These are phyloP conservation scores for Amphimallon solstitiale DNA, from an alignment of 2,888 invertebrate species.

Conservation along the genomic window DNA sequence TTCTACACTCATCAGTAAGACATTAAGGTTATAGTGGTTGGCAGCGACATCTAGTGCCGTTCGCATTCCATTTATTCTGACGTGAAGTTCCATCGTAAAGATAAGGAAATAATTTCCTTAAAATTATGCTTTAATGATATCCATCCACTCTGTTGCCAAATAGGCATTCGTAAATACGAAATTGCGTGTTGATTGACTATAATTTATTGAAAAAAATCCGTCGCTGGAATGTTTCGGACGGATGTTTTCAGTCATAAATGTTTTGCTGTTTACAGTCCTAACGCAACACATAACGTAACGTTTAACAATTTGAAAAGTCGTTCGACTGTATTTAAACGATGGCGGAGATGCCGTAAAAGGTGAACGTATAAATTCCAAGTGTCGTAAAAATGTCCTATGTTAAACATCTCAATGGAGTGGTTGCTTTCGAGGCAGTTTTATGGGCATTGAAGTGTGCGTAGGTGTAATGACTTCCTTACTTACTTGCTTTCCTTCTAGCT, in stretches of 20 bases:
- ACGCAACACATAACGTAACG: neutral
- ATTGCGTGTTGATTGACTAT: slow-evolving; percentile 18
- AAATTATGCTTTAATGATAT: slow-evolving; percentile 30
- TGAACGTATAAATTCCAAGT: slow-evolving; percentile 17
- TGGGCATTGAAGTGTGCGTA: slow-evolving; percentile 17
- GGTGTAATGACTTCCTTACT: slow-evolving; percentile 31
- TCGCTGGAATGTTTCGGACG: neutral
- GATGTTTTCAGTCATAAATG: neutral
- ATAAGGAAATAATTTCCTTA: slow-evolving; percentile 16
- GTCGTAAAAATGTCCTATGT: slow-evolving; percentile 29
- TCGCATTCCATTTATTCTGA: neutral
- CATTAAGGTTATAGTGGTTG: neutral
- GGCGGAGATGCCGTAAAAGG: slow-evolving; percentile 17
- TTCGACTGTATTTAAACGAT: slow-evolving; percentile 18
- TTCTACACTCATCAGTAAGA: slow-evolving; percentile 1
- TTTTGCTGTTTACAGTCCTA: neutral
- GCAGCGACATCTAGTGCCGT: neutral
- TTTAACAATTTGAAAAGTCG: slow-evolving; percentile 19
- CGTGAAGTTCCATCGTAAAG: slow-evolving; percentile 12
- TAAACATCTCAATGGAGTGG: slow-evolving; percentile 25
- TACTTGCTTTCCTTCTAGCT: neutral
- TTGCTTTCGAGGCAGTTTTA: slow-evolving; percentile 21
- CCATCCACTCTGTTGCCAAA: neutral
- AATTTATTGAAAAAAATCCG: slow-evolving; percentile 10
- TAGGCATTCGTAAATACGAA: slow-evolving; percentile 3